Percentiles rank a stretch among this genome's conserved stretches.
Evolutionary conservation across 1,140 invertebrate genomes (phyloP).

Genomic region (Saccostrea glomerata): DNA sequence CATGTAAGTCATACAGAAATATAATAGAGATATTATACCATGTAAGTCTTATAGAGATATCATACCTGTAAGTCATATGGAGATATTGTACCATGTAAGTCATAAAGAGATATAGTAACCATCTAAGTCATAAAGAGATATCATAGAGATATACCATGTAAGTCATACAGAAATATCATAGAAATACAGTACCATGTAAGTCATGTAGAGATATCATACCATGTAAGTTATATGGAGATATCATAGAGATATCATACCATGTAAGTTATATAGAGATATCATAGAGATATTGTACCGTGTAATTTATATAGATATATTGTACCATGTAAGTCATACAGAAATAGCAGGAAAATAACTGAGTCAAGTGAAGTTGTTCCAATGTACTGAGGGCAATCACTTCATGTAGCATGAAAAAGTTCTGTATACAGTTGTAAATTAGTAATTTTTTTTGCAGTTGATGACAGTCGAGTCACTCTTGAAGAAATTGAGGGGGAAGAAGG

Average conservation of each 20-base stretch:
- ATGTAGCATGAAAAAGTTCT: too few species aligned
- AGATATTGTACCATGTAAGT: slow-evolving; percentile 38
- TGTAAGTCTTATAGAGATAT: slow-evolving; percentile 57
- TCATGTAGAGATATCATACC: background rate
- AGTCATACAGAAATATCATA: too few species aligned
- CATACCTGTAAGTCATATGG: too few species aligned
- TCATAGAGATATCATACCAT: background rate
- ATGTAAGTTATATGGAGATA: too few species aligned
- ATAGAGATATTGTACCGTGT: background rate
- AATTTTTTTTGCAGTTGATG: slow-evolving; percentile 86
- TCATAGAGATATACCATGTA: background rate
- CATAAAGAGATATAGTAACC: too few species aligned
- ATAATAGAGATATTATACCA: too few species aligned
- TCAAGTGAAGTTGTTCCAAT: too few species aligned
- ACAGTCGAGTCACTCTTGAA: slow-evolving; percentile 90
- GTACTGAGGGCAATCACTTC: too few species aligned
- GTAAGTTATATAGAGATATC: background rate
- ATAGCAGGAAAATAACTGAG: background rate
- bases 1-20: background rate
- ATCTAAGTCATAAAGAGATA: too few species aligned
- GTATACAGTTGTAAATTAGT: too few species aligned
- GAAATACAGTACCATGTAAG: too few species aligned
- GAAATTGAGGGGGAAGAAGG: slow-evolving; percentile 85
- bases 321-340: background rate
- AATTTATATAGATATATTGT: background rate